Evolutionary conservation across 37 sponge, comb jelly and placozoan species (phyloP).

Genomic region (Spongilla lacustris): DNA sequence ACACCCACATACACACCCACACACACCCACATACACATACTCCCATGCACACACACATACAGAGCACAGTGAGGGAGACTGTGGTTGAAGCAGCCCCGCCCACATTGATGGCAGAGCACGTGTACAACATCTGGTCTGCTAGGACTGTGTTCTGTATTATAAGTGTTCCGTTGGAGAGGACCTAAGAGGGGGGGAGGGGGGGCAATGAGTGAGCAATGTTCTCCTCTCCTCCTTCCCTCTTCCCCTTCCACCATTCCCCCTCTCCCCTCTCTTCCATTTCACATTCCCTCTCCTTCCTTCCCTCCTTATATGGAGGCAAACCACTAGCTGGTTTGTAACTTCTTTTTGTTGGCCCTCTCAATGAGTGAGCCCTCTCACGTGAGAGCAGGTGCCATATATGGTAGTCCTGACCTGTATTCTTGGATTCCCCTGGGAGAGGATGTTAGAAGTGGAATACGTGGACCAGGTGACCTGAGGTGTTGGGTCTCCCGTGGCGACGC

Average conservation of each 20-base stretch:
- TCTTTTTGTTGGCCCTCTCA: too few species aligned
- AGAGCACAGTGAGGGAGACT: conserved; percentile 34
- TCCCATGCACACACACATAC: conserved; percentile 18
- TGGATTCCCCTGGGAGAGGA: conserved; percentile 14
- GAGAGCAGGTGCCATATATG: too few species aligned
- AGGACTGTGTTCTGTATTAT: neutral
- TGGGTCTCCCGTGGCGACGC: conserved; percentile 48
- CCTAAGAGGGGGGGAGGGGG: neutral
- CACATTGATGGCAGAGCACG: conserved; percentile 38
- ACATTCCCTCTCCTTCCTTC: too few species aligned
- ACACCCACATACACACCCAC: too few species aligned
- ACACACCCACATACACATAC: conserved; percentile 31
- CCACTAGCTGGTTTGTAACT: too few species aligned
- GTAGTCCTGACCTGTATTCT: conserved; percentile 45
- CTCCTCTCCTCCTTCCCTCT: too few species aligned
- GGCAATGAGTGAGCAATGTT: too few species aligned
- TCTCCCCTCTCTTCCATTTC: too few species aligned
- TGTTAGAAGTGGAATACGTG: conserved; percentile 10
- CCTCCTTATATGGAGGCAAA: too few species aligned
- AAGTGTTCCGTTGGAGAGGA: conserved; percentile 22
- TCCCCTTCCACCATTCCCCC: neutral
- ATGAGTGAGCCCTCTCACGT: too few species aligned
- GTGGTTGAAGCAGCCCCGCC: conserved; percentile 3
- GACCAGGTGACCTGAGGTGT: conserved; percentile 50
- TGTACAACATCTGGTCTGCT: conserved; percentile 41